Evolutionary conservation across 2,113 vertebrate genomes (phyloP).

Genomic region (Trinectes maculatus): DNA sequence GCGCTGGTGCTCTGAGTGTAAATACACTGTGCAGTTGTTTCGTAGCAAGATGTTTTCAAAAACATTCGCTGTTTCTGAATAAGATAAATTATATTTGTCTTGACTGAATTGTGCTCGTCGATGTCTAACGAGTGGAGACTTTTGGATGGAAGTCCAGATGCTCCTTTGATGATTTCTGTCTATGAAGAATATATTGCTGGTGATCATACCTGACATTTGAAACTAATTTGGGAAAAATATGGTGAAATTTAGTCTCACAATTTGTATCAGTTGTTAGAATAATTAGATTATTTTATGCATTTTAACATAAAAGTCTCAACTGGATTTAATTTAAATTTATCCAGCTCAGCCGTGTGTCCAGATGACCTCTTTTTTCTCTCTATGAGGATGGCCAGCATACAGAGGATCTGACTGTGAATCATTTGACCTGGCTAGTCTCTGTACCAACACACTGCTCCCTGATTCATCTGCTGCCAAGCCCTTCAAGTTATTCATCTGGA

Average conservation of each 20-base stretch:
- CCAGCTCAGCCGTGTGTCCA: conserved; percentile 63
- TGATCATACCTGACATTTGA: neutral
- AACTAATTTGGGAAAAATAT: neutral
- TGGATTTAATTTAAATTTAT: conserved; percentile 49
- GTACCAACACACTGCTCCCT: conserved; percentile 72
- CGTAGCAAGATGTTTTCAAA: neutral
- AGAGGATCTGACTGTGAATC: conserved; percentile 67
- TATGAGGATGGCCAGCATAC: conserved; percentile 59
- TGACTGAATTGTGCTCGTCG: neutral
- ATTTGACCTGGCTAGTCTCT: conserved; percentile 73
- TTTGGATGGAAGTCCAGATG: neutral
- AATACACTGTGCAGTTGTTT: too few species aligned
- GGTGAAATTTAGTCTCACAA: neutral
- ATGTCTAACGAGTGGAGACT: neutral
- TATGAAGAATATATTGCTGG: neutral
- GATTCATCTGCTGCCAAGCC: conserved; percentile 83
- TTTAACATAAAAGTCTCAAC: conserved; percentile 34
- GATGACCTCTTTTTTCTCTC: conserved; percentile 56
- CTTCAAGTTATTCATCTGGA: conserved; percentile 86
- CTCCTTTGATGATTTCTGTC: neutral
- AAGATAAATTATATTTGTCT: too few species aligned
- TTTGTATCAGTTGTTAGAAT: conserved; percentile 18
- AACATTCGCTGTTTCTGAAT: neutral
- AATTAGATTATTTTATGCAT: conserved; percentile 13
- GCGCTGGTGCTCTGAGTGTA: neutral